phyloP scores from a whole-genome alignment of 2,797 vertebrate genomes.

The Sandelia bainsii region DNA sequence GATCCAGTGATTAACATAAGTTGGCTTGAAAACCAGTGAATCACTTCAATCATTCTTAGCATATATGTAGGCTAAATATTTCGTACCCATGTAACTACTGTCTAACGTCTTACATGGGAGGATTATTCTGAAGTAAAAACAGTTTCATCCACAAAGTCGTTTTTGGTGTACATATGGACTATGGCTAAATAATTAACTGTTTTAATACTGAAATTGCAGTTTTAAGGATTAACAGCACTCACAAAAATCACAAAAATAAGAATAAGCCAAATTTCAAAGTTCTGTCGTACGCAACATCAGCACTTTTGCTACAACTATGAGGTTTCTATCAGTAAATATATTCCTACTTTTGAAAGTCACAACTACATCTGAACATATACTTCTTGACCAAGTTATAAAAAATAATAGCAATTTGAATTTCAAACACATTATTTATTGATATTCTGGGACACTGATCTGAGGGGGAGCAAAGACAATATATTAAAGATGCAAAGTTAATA shows the following conservation, averaged over 20 bases:
- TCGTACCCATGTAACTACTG: neutral
- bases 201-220: too few relatives aligned
- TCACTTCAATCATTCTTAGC: conserved; percentile 10
- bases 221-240: too few relatives aligned
- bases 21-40: conserved; percentile 18
- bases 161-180: too few relatives aligned
- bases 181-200: too few relatives aligned
- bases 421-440: neutral
- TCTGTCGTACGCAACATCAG: neutral
- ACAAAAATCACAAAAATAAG: too few relatives aligned
- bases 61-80: neutral
- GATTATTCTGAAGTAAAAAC: conserved; percentile 1
- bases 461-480: too few relatives aligned
- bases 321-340: too few relatives aligned
- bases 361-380: neutral
- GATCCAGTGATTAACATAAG: conserved; percentile 23
- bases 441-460: too few relatives aligned
- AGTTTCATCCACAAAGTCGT: neutral
- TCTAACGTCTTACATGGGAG: neutral
- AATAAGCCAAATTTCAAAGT: too few relatives aligned
- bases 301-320: neutral
- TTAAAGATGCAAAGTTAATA: conserved; percentile 4
- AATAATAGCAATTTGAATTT: neutral
- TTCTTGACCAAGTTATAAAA: neutral
- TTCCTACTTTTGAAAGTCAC: too few relatives aligned